Evolutionary conservation across 2,888 invertebrate genomes (phyloP).

Genomic region (Habroteleia sp.): DNA sequence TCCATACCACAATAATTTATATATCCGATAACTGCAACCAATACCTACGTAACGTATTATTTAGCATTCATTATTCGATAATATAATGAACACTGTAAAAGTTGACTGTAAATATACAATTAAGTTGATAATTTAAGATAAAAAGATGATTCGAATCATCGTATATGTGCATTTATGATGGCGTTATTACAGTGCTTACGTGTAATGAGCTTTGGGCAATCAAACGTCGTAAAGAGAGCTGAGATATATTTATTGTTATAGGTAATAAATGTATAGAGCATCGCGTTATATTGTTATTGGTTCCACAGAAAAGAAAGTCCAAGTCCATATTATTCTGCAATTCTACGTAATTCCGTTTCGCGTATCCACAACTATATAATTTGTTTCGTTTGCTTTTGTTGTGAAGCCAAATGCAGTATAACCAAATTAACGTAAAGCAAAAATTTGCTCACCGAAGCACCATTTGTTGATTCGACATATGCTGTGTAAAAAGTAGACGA

Average conservation of each 20-base stretch:
- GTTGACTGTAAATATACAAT: constrained; percentile 59
- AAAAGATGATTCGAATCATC: constrained; percentile 58
- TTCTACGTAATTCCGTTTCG: constrained; percentile 26
- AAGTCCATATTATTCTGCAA: constrained; percentile 12
- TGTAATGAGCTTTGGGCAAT: constrained; percentile 61
- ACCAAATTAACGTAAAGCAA: constrained; percentile 1
- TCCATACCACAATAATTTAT: no score
- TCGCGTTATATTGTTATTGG: constrained; percentile 54
- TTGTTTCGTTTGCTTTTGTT: constrained; percentile 9
- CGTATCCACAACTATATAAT: constrained; percentile 41
- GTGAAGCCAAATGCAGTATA: constrained; percentile 36
- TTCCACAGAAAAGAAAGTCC: constrained; percentile 17
- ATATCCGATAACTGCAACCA: constrained; percentile 7
- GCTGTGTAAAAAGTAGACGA: constrained; percentile 25
- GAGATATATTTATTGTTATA: constrained; percentile 77
- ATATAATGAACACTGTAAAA: constrained; percentile 49
- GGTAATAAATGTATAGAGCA: constrained; percentile 51
- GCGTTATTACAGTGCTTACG: constrained; percentile 69
- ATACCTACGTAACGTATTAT: constrained; percentile 41
- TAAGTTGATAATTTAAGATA: constrained; percentile 37
- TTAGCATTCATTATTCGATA: constrained; percentile 47
- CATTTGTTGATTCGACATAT: not conserved
- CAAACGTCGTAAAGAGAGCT: constrained; percentile 71
- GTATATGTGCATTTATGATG: constrained; percentile 71
- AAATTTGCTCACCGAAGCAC: not conserved